Percentiles rank a stretch among this genome's conserved stretches.
Evolutionary conservation across 2,113 vertebrate genomes (phyloP).

Genomic region (Taurulus bubalis): DNA sequence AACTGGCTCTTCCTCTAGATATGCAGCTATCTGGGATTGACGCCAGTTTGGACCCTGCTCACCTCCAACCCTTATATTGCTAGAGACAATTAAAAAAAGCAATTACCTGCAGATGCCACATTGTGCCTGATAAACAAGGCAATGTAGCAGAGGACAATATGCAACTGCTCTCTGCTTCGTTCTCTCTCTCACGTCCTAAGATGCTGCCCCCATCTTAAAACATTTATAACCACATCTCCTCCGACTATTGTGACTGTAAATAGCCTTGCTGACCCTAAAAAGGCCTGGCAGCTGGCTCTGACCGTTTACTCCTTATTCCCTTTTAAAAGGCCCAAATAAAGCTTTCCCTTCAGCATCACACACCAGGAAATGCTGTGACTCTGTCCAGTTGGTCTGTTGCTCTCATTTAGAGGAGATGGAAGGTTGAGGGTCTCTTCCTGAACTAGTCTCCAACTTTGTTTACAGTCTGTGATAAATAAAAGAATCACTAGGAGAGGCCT

Average conservation of each 20-base stretch:
- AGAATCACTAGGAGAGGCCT: slow-evolving; percentile 1
- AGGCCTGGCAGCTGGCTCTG: slow-evolving; percentile 12
- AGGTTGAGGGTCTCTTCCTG: slow-evolving; percentile 50
- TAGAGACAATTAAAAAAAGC: slow-evolving; percentile 75
- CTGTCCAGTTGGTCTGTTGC: slow-evolving; percentile 53
- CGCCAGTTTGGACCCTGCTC: slow-evolving; percentile 47
- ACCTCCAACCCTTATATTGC: slow-evolving; percentile 60
- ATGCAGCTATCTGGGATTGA: slow-evolving; percentile 48
- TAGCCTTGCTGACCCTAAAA: slow-evolving; percentile 34
- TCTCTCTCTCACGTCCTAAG: slow-evolving; percentile 3
- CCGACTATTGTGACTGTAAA: slow-evolving; percentile 40
- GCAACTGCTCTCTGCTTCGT: slow-evolving; percentile 19
- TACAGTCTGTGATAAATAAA: slow-evolving; percentile 46
- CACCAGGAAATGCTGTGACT: slow-evolving; percentile 40
- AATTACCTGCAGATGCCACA: slow-evolving; percentile 66
- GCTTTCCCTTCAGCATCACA: slow-evolving; percentile 31
- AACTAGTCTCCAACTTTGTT: slow-evolving; percentile 62
- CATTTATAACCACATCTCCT: slow-evolving; percentile 52
- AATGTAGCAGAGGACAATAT: slow-evolving; percentile 45
- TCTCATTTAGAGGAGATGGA: slow-evolving; percentile 53
- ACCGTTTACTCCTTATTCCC: slow-evolving; percentile 11
- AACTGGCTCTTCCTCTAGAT: slow-evolving; percentile 36
- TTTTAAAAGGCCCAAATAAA: slow-evolving; percentile 1
- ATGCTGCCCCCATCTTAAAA: slow-evolving; percentile 46
- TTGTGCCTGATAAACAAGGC: slow-evolving; percentile 57